Evolutionary conservation across 1,140 invertebrate genomes (phyloP).

Genomic region (Conopomorpha cramerella): DNA sequence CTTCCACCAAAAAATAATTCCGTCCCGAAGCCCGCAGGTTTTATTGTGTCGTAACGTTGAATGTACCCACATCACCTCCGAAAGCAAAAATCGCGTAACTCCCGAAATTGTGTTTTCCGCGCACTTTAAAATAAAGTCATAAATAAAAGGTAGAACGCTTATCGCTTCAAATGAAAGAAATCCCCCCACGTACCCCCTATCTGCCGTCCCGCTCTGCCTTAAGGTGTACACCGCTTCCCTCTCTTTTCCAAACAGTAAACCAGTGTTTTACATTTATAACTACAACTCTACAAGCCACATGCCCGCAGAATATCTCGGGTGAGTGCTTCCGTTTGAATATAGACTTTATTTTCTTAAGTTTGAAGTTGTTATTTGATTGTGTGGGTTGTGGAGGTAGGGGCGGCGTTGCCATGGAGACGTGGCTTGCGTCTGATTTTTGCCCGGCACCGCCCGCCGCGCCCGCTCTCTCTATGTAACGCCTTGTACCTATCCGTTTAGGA

Average conservation of each 20-base stretch:
- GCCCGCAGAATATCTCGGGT: slow-evolving; percentile 13
- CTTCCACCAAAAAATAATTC: too few species aligned
- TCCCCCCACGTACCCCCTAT: slow-evolving; percentile 12
- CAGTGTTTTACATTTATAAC: slow-evolving; percentile 52
- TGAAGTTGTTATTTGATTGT: slow-evolving; percentile 18
- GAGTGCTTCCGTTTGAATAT: slow-evolving; percentile 8
- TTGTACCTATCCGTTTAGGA: background rate
- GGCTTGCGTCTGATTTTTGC: slow-evolving; percentile 40
- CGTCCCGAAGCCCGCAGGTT: too few species aligned
- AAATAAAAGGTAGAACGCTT: slow-evolving; percentile 52
- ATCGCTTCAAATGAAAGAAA: slow-evolving; percentile 51
- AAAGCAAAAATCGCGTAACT: slow-evolving; percentile 34
- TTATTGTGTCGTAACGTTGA: too few species aligned
- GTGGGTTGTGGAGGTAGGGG: slow-evolving; percentile 3
- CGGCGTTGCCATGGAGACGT: slow-evolving; percentile 29
- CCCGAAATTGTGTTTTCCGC: too few species aligned
- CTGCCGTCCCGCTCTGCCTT: slow-evolving; percentile 10
- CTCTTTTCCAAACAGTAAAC: slow-evolving; percentile 27
- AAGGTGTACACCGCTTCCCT: slow-evolving; percentile 12
- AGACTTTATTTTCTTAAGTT: slow-evolving; percentile 9
- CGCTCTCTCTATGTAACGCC: slow-evolving; percentile 13
- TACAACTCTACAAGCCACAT: slow-evolving; percentile 45
- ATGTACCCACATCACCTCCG: too few species aligned
- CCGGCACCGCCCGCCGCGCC: slow-evolving; percentile 25
- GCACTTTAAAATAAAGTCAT: slow-evolving; percentile 53